Conservation (phyloP, 2,113 vertebrate species). For the Sinosuthora webbiana region DNA sequence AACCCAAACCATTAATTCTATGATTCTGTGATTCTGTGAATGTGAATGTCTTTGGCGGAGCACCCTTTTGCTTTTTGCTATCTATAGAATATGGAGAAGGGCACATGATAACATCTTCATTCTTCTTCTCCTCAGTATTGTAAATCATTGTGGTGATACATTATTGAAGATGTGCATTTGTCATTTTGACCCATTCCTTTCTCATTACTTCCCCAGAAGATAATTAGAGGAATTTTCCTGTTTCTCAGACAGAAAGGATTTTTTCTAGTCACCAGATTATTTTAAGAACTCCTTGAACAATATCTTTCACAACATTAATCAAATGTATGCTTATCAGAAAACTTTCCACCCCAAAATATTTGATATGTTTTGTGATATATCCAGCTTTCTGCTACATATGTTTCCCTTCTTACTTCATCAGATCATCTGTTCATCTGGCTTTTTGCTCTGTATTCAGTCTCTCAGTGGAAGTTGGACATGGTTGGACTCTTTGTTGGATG, state of each 20-base stretch:
- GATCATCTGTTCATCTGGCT: neutral
- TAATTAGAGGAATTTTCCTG: neutral
- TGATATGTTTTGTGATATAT: neutral
- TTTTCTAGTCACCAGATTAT: neutral
- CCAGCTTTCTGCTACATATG: neutral
- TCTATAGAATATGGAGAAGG: neutral
- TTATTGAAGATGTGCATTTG: neutral
- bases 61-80: neutral
- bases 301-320: neutral
- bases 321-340: neutral
- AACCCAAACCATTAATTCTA: neutral
- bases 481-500: neutral
- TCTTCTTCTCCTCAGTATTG: neutral
- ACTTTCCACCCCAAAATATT: neutral
- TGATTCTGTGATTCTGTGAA: neutral
- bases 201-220: neutral
- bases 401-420: neutral
- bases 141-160: neutral
- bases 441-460: neutral
- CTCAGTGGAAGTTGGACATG: neutral
- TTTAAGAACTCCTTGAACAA: neutral
- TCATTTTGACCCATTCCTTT: neutral
- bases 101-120: neutral
- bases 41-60: neutral
- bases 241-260: neutral